Base-by-base conservation (phyloP, 2,797 vertebrate genomes). In the Loris lydekkerianus region DNA sequence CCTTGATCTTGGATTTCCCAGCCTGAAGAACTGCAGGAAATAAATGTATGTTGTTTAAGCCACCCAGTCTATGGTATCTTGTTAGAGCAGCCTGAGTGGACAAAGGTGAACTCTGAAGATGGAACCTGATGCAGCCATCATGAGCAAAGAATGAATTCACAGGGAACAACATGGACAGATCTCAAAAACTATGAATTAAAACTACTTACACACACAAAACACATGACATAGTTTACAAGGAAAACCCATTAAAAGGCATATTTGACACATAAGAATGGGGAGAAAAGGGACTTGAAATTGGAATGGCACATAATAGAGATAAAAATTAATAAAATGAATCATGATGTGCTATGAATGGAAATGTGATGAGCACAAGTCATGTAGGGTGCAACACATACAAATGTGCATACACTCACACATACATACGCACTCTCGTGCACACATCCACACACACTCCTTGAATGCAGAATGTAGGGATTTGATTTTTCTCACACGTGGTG, bases 141-240 rank as follows among this genome's bases (percentile, higher is more conserved):
- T 25, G 56, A 72, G 46, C 49, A 73, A 73, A 3, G 27, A 73
- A 69, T 10, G 10, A 84, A 91, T 46, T 34, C 25, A 92, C 27
- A 88, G 56, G 43, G 11, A 85, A 60, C 37, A 75, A 92, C 23
- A 43, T 0, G 10, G 78, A 34, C 80, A 86, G 80, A 92, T 9
- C 75, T 89, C 69, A 58, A 53, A 87, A 86, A 85, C 23, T 67
- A 72, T 5, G 49, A 77, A 82, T 67, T 81, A 58, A 60, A 93
- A 70, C 70, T 70, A 49, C 15, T 3, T 40, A 60, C 1, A 49
- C 77, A 65, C 25, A 89, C 13, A 78, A 73, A 91, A 85, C 46
- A 82, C 75, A 40, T 34, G 40, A 65, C 27, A 56, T 43, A 65
- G 18, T 75, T 91, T 87, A 69, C 8, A 87, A 60, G 67, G 83